Percentiles rank a stretch among this genome's conserved stretches.
Evolutionary conservation across 2,113 vertebrate genomes (phyloP).

Genomic region (Chaenogobius annularis): DNA sequence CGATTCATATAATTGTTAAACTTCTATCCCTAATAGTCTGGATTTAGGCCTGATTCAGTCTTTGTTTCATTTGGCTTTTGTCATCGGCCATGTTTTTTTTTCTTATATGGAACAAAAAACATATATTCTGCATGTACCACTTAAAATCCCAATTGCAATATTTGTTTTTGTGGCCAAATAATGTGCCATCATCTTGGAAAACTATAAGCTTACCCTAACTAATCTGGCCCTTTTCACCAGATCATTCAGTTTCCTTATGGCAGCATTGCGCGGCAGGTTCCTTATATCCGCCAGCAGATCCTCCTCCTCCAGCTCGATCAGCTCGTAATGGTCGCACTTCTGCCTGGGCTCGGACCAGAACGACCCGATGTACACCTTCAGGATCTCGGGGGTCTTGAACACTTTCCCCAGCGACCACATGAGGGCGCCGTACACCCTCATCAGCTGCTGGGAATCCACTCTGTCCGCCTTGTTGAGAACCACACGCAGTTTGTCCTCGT

Average conservation of each 20-base stretch:
- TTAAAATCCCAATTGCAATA: background rate
- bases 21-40: too few relatives aligned
- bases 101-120: too few relatives aligned
- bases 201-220: constrained; percentile 78
- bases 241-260: constrained; percentile 87
- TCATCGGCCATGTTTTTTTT: too few relatives aligned
- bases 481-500: constrained; percentile 91
- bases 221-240: constrained; percentile 86
- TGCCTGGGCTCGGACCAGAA: constrained; percentile 89
- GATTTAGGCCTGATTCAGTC: too few relatives aligned
- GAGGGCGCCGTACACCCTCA: constrained; percentile 90
- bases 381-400: constrained; percentile 86
- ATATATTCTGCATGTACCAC: too few relatives aligned
- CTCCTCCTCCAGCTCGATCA: constrained; percentile 88
- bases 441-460: constrained; percentile 89
- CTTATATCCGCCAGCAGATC: constrained; percentile 87
- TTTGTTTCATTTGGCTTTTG: too few relatives aligned
- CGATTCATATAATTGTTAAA: too few relatives aligned
- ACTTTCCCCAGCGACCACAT: constrained; percentile 94
- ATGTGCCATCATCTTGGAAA: background rate
- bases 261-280: constrained; percentile 85
- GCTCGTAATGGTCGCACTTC: constrained; percentile 81
- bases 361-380: constrained; percentile 87
- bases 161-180: background rate
- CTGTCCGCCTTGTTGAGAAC: constrained; percentile 91